Conservation (phyloP, 2,797 vertebrate genomes). For the Epinephelus awoara region DNA sequence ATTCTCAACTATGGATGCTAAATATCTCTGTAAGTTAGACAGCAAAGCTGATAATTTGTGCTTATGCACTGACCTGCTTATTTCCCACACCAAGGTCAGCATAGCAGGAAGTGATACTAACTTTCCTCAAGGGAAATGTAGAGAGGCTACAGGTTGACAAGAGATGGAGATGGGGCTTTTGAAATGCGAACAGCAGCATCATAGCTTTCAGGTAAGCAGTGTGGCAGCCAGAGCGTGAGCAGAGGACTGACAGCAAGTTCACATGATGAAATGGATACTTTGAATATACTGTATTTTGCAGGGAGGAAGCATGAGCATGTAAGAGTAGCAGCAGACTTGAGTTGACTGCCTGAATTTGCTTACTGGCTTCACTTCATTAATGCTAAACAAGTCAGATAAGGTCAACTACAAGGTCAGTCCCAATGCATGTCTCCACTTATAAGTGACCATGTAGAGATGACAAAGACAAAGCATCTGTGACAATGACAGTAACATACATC, state of each 20-base stretch:
- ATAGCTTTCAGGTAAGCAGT: too few relatives aligned
- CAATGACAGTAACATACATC: background rate
- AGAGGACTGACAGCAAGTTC: background rate
- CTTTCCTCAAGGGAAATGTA: too few relatives aligned
- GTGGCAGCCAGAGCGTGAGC: background rate
- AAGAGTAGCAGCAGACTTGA: background rate
- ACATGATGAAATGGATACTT: background rate
- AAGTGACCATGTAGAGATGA: background rate
- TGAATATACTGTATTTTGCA: background rate
- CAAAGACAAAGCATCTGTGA: background rate
- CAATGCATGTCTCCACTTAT: background rate
- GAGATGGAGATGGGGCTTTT: too few relatives aligned
- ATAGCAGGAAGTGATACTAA: too few relatives aligned
- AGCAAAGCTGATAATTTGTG: too few relatives aligned
- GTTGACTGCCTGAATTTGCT: background rate
- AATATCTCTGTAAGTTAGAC: too few relatives aligned
- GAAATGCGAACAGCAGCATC: too few relatives aligned
- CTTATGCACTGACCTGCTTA: too few relatives aligned
- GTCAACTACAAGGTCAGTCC: background rate
- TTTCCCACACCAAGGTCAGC: too few relatives aligned
- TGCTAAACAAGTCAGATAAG: slow-evolving; percentile 8
- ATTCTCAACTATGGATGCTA: too few relatives aligned
- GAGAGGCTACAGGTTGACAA: too few relatives aligned
- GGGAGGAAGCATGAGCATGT: background rate
- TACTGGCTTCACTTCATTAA: background rate